Conservation (phyloP, 2,113 vertebrate genomes). For the Trinectes maculatus region DNA sequence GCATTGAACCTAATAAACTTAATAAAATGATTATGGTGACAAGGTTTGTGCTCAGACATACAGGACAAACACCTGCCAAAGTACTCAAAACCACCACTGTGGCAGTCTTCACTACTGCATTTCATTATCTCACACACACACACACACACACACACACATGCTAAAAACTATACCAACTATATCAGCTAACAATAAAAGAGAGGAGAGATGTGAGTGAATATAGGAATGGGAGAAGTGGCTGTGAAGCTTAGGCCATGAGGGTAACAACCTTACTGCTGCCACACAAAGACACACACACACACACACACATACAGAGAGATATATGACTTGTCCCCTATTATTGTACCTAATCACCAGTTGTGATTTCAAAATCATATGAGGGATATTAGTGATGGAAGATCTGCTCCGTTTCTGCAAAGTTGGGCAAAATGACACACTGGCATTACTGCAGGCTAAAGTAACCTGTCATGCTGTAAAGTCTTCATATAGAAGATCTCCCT, state of each 20-base stretch:
- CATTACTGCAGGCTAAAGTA: neutral
- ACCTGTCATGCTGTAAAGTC: too few relatives aligned
- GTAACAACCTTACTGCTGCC: conserved; percentile 27
- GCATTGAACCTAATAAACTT: too few relatives aligned
- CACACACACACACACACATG: neutral
- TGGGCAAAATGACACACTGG: conserved; percentile 21
- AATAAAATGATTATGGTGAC: neutral
- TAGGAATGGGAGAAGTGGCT: conserved; percentile 39
- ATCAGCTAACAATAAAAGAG: neutral
- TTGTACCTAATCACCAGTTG: conserved; percentile 41
- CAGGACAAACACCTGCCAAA: too few relatives aligned
- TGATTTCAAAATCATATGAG: conserved; percentile 33
- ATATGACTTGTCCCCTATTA: conserved; percentile 28
- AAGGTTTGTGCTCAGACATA: neutral
- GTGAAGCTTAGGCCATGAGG: conserved; percentile 23
- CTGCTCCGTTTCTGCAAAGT: conserved; percentile 11
- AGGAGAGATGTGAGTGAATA: conserved; percentile 22
- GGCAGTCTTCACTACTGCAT: too few relatives aligned
- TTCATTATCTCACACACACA: neutral
- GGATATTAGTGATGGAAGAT: conserved; percentile 40
- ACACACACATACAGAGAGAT: conserved; percentile 12
- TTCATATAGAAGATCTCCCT: too few relatives aligned
- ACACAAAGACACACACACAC: neutral
- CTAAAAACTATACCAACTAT: neutral
- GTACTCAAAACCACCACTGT: too few relatives aligned